These are phyloP conservation scores for Drosophila ogumai DNA, from an alignment of 1,140 invertebrate genomes.

Conservation along the genomic window DNA sequence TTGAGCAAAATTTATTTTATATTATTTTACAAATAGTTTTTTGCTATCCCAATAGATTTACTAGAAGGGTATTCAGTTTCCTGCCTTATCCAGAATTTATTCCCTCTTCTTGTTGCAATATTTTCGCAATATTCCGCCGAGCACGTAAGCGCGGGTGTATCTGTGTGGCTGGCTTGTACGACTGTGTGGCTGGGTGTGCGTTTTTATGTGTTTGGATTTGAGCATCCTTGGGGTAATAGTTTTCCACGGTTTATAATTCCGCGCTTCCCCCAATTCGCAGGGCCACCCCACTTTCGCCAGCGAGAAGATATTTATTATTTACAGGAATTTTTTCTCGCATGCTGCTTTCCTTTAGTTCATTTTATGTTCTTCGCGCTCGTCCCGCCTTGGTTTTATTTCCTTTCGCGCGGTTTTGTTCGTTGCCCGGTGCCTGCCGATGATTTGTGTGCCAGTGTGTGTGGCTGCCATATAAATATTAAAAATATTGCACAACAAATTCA, in stretches of 20 bases:
- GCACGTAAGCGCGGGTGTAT: slow-evolving; percentile 73
- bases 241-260: slow-evolving; percentile 83
- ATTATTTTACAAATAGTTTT: too few relatives aligned
- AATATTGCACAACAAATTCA: slow-evolving; percentile 77
- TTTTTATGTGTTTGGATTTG: slow-evolving; percentile 74
- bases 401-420: slow-evolving; percentile 43
- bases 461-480: slow-evolving; percentile 82
- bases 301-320: slow-evolving; percentile 76
- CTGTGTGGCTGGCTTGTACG: slow-evolving; percentile 20
- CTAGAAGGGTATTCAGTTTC: slow-evolving; percentile 35
- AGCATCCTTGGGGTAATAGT: slow-evolving; percentile 82
- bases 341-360: slow-evolving; percentile 57
- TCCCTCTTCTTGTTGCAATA: slow-evolving; percentile 63
- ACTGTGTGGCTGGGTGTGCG: slow-evolving; percentile 19
- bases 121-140: slow-evolving; percentile 72
- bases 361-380: slow-evolving; percentile 41
- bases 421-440: slow-evolving; percentile 70
- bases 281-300: slow-evolving; percentile 22
- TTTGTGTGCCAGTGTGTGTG: slow-evolving; percentile 74
- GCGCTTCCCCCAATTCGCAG: slow-evolving; percentile 54
- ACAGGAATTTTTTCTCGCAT: slow-evolving; percentile 72
- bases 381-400: slow-evolving; percentile 35
- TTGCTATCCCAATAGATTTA: too few relatives aligned
- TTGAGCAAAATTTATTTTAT: not conserved
- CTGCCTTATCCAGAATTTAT: not conserved